A percentile compares a stretch with the other conserved stretches of the same genome.
phyloP scores from a whole-genome alignment of 2,797 vertebrate species.

The Paratrypauchen microcephalus region DNA sequence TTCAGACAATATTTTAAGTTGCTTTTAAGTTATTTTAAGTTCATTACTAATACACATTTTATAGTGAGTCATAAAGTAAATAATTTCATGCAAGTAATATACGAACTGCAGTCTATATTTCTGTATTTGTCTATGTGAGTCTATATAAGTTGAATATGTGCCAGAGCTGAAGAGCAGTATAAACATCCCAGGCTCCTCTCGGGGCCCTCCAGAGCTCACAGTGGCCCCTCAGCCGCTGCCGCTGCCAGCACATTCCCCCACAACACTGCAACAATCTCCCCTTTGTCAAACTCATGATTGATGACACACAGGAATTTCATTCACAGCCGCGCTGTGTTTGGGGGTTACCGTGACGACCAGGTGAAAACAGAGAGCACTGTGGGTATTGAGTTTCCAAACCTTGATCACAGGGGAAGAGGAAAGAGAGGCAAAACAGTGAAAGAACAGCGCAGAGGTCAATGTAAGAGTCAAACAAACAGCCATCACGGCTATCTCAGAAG shows the following conservation, averaged over 20 bases:
- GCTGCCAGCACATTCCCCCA: constrained; percentile 59
- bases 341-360: constrained; percentile 76
- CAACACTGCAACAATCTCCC: constrained; percentile 57
- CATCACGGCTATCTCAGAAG: constrained; percentile 65
- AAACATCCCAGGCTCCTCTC: constrained; percentile 65
- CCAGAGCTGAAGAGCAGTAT: constrained; percentile 58
- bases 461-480: constrained; percentile 74
- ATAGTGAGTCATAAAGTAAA: neutral
- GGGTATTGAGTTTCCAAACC: constrained; percentile 66
- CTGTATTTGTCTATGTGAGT: constrained; percentile 2
- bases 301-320: constrained; percentile 74
- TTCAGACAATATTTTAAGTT: neutral
- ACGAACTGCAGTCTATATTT: neutral
- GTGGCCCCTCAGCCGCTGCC: constrained; percentile 44
- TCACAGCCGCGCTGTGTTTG: constrained; percentile 66
- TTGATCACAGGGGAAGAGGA: constrained; percentile 53
- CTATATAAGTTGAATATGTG: constrained; percentile 45
- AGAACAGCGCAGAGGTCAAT: constrained; percentile 51
- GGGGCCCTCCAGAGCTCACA: constrained; percentile 41
- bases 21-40: no score
- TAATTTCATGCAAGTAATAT: neutral
- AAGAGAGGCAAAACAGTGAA: constrained; percentile 31
- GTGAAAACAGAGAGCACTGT: constrained; percentile 62
- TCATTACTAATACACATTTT: neutral
- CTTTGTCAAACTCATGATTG: constrained; percentile 72